Evolutionary conservation across 2,797 vertebrate genomes (phyloP).

Genomic region (Bucorvus abyssinicus): DNA sequence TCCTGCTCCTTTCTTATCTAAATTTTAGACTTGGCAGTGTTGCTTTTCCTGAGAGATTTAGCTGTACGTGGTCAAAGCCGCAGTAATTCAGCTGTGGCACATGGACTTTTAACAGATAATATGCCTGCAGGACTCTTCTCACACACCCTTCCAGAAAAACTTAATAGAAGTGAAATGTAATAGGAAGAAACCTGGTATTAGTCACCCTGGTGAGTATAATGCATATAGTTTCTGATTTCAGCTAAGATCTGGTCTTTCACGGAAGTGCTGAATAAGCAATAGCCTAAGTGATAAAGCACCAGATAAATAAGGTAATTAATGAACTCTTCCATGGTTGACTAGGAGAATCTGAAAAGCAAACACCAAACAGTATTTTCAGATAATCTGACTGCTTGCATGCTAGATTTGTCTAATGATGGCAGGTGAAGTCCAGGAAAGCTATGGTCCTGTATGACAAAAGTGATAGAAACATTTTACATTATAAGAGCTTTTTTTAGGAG

Average conservation of each 20-base stretch:
- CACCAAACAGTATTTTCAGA: background rate
- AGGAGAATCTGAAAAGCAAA: background rate
- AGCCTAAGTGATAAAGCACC: background rate
- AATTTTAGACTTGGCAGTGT: background rate
- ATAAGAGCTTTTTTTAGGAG: background rate
- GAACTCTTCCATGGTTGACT: background rate
- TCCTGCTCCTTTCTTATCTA: conserved; percentile 10
- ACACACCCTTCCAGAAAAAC: background rate
- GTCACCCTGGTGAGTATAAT: background rate
- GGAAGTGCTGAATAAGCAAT: background rate
- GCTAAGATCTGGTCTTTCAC: background rate
- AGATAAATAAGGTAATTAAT: background rate
- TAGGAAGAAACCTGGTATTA: background rate
- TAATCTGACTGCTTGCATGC: background rate
- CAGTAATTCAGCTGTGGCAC: background rate
- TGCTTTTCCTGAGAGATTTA: background rate
- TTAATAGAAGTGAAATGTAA: background rate
- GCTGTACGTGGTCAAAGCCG: background rate
- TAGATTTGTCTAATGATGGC: background rate
- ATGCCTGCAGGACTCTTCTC: background rate
- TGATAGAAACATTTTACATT: background rate
- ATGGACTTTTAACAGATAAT: background rate
- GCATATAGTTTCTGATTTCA: background rate
- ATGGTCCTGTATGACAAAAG: background rate
- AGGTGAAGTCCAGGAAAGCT: background rate